Evolutionary conservation across 2,888 invertebrate genomes (phyloP), one percentile per base, ranked within the genome.

Genomic region (Calliopum simillimum): DNA sequence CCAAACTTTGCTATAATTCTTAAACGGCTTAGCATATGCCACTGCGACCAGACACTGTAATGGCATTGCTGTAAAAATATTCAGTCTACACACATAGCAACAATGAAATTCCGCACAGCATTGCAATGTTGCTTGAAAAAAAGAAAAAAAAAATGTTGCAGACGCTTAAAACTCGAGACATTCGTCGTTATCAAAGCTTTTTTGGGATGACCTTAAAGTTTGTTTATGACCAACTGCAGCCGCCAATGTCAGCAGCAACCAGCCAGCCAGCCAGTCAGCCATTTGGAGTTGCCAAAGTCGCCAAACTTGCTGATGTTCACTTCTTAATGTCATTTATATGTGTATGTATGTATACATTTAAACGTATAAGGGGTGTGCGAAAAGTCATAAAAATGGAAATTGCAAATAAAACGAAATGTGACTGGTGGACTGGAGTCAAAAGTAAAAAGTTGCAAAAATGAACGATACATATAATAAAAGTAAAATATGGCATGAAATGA

Each of bases 21-120:
- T 51, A 12, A n/a, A n/a, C 12, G 66, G 58, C 66, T 58, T 66
- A 66, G 58, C 66, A 56, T 66, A 66, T 58, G 66, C 23, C 33
- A 16, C 44, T 66, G 56, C 58, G 66, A 46, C 66, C 58, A 66
- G 66, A 66, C 66, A 33, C 47, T 58, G 25, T 66, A 66, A 66
- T 58, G 66, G 58, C 58, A 16, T 43, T 43, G 4, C 33, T 33
- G 33, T 1, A 33, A 33, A 33, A 8, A 33, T 33, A 8, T 5
- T 8, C 5, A 33, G 8, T 5, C 33, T 8, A 33, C 33, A 6
- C 33, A 33, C 33, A 33, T 33, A 33, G 33, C 33, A 33, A 33
- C 33, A 33, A 33, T 8, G 33, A 33, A 33, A 33, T 33, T 33
- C 33, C 33, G 8, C 8, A 8, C 33, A 33, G 8, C 21, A 13